A percentile compares a stretch with the other conserved stretches of the same genome.
phyloP scores from a whole-genome alignment of 2,113 vertebrate species.

The Thymallus thymallus region DNA sequence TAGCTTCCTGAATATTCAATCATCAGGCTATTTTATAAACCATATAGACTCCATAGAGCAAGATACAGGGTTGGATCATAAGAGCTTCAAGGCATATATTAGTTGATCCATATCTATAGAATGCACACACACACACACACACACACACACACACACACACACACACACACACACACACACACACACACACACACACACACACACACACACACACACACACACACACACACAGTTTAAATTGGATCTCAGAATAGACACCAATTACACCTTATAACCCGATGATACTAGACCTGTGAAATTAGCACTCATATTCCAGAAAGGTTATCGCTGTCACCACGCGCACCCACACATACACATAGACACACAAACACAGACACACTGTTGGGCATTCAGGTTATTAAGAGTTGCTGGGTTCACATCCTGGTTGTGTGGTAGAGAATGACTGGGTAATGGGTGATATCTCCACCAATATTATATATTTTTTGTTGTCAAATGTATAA shows the following conservation, averaged over 20 bases:
- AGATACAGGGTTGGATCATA: no score
- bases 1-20: no score
- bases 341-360: slow-evolving; percentile 3
- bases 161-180: no score
- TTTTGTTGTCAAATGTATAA: no score
- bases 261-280: slow-evolving; percentile 53
- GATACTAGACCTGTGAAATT: slow-evolving; percentile 63
- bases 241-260: not conserved
- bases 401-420: no score
- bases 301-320: slow-evolving; percentile 32
- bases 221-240: not conserved
- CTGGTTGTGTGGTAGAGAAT: not conserved
- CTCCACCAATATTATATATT: no score
- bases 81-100: no score
- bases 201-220: not conserved
- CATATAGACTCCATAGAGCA: no score
- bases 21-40: no score
- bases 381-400: not conserved
- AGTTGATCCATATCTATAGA: not conserved
- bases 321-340: slow-evolving; percentile 55
- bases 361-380: slow-evolving; percentile 6
- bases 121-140: no score
- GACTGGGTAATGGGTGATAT: not conserved
- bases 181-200: not conserved
- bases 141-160: no score